Percentiles rank a stretch among this genome's conserved stretches.
phyloP scores from a whole-genome alignment of 2,888 invertebrate genomes.

The Malthinus seriepunctatus region DNA sequence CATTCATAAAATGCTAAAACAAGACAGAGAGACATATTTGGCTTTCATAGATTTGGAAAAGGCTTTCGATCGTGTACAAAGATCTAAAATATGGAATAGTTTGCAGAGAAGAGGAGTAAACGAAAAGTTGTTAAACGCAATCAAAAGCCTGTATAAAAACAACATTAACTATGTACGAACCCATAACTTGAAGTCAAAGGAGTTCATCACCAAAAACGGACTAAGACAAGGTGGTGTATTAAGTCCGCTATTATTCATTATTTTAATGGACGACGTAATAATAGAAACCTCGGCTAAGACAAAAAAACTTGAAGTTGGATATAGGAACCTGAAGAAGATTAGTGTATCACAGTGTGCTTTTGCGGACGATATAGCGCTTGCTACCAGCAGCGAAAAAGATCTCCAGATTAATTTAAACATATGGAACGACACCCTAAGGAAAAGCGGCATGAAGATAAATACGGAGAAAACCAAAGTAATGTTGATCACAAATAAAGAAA shows the following conservation, averaged over 20 bases:
- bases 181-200: no score
- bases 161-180: neutral
- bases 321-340: neutral
- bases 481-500: neutral
- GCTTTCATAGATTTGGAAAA: no score
- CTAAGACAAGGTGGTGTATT: constrained; percentile 11
- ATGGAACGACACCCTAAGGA: neutral
- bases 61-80: no score
- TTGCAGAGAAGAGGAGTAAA: neutral
- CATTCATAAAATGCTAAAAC: no score
- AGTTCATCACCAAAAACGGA: constrained; percentile 8
- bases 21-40: no score
- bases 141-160: neutral
- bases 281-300: constrained; percentile 1
- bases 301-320: constrained; percentile 5
- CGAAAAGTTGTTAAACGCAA: neutral
- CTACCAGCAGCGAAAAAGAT: neutral
- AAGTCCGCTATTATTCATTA: constrained; percentile 5
- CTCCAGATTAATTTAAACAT: neutral
- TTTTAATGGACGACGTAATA: constrained; percentile 5
- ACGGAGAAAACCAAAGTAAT: constrained; percentile 5
- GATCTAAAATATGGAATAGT: no score
- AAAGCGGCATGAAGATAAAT: constrained; percentile 1
- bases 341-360: constrained; percentile 8
- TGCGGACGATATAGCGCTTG: constrained; percentile 1